Conservation (phyloP, 2,113 vertebrate species). For the Poeciliopsis retropinna region DNA sequence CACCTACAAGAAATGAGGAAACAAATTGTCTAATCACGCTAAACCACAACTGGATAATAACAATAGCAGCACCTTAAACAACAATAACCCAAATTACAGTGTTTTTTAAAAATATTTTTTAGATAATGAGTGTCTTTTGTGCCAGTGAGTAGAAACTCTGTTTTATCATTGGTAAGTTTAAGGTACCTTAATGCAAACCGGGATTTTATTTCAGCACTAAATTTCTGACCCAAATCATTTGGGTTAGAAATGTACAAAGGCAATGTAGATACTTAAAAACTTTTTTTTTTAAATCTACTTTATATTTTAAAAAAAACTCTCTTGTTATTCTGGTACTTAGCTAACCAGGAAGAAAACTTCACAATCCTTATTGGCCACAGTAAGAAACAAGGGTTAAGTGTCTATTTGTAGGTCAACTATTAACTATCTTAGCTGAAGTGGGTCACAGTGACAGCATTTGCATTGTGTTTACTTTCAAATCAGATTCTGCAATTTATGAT, state of each 20-base stretch:
- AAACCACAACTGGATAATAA: background rate
- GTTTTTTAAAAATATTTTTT: too few relatives aligned
- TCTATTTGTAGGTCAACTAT: background rate
- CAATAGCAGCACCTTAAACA: background rate
- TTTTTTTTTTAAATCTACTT: too few relatives aligned
- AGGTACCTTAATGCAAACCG: too few relatives aligned
- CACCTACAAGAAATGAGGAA: background rate
- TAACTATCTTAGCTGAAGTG: too few relatives aligned
- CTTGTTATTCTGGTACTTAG: background rate
- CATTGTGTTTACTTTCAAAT: background rate
- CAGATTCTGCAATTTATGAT: background rate
- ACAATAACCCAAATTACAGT: background rate
- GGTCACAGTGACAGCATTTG: background rate
- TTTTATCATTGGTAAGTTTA: too few relatives aligned
- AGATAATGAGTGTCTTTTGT: too few relatives aligned
- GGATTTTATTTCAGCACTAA: too few relatives aligned
- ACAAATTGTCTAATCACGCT: background rate
- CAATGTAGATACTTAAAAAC: too few relatives aligned
- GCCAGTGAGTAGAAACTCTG: too few relatives aligned
- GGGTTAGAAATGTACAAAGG: too few relatives aligned
- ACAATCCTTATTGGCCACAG: too few relatives aligned
- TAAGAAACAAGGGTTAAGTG: background rate
- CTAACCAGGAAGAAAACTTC: background rate
- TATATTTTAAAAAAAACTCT: background rate
- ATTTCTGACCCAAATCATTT: too few relatives aligned